These are phyloP conservation scores for Aphidius ervi DNA, from an alignment of 1,140 invertebrate genomes.

Conservation along the genomic window DNA sequence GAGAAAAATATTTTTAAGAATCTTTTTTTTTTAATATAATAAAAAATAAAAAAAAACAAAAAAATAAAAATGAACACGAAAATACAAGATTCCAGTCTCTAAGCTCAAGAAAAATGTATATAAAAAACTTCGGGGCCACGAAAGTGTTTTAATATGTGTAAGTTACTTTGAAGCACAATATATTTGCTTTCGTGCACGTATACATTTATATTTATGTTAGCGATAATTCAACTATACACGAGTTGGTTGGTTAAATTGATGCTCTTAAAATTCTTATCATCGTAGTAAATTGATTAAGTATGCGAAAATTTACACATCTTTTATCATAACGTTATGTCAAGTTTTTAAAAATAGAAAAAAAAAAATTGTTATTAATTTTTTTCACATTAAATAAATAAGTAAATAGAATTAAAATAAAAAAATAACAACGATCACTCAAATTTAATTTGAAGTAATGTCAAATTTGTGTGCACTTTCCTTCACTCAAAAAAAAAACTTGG, in stretches of 20 bases:
- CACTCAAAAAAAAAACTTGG: too few species aligned
- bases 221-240: conserved; percentile 11
- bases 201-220: background rate
- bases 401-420: too few species aligned
- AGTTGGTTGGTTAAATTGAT: conserved; percentile 12
- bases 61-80: background rate
- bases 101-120: background rate
- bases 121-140: conserved; percentile 8
- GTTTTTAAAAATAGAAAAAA: too few species aligned
- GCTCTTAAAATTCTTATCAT: conserved; percentile 11
- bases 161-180: background rate
- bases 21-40: background rate
- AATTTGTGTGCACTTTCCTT: too few species aligned
- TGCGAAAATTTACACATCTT: conserved; percentile 1
- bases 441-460: too few species aligned
- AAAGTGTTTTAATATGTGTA: conserved; percentile 14
- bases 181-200: conserved; percentile 16
- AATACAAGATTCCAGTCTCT: too few species aligned
- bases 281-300: conserved; percentile 8
- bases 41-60: conserved; percentile 3
- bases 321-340: background rate
- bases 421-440: too few species aligned
- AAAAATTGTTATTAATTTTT: too few species aligned
- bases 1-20: background rate
- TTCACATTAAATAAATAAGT: too few species aligned